Conservation (phyloP, 2,797 vertebrate genomes). For the Dryobates pubescens region DNA sequence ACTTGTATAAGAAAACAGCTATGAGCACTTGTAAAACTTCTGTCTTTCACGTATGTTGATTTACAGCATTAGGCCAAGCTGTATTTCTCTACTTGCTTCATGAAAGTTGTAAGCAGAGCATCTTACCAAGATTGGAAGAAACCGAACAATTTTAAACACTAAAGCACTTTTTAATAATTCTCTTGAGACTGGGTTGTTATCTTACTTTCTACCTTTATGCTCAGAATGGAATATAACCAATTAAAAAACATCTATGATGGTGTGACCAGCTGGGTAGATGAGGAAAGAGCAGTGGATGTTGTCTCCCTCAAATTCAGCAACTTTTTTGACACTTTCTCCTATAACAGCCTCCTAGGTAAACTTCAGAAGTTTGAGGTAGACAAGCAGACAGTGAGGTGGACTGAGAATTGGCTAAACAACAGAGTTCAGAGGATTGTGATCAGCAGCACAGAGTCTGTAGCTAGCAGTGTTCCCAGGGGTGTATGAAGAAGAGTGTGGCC, state of each 20-base stretch:
- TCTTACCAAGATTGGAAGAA: conserved; percentile 61
- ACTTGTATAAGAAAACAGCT: conserved; percentile 53
- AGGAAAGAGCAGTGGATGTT: neutral
- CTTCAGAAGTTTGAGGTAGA: neutral
- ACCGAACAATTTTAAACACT: conserved; percentile 55
- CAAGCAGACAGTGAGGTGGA: neutral
- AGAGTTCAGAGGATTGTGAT: too few species aligned
- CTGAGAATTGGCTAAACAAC: neutral
- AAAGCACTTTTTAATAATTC: conserved; percentile 49
- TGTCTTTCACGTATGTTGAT: conserved; percentile 42
- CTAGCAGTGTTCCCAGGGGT: neutral
- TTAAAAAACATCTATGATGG: neutral
- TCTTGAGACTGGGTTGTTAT: conserved; percentile 31
- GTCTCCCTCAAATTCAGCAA: neutral
- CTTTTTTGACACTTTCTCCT: neutral
- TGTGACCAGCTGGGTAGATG: neutral
- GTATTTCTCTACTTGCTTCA: conserved; percentile 45
- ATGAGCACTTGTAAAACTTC: conserved; percentile 58
- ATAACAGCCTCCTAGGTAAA: neutral
- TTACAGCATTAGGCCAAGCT: conserved; percentile 33
- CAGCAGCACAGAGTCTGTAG: too few species aligned
- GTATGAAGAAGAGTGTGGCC: neutral
- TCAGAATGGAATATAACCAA: conserved; percentile 35
- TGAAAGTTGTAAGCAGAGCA: conserved; percentile 31
- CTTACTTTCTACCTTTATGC: neutral